Percentiles rank a stretch among this genome's conserved stretches.
Evolutionary conservation across 2,797 vertebrate genomes (phyloP).

Genomic region (Falco cherrug): DNA sequence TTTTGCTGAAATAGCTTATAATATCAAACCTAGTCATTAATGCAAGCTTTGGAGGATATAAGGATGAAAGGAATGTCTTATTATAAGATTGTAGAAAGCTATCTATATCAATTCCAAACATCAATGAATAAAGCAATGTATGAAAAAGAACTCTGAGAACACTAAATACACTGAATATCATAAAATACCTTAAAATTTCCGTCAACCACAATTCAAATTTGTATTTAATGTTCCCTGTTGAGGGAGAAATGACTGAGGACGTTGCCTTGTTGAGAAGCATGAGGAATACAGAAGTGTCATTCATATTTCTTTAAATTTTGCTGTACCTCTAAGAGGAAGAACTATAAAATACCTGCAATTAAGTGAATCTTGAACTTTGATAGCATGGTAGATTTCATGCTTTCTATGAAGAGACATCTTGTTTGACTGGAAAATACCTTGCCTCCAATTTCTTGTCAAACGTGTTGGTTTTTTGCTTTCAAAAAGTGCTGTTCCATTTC

Average conservation of each 20-base stretch:
- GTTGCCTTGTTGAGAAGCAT: neutral
- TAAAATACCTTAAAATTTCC: neutral
- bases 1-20: neutral
- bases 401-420: conserved; percentile 54
- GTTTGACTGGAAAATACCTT: conserved; percentile 64
- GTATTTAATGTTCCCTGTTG: neutral
- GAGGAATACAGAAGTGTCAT: neutral
- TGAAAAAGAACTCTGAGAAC: neutral
- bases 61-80: neutral
- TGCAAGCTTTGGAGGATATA: neutral
- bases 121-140: neutral
- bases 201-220: neutral
- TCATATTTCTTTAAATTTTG: conserved; percentile 13
- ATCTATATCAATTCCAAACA: neutral
- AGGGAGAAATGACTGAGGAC: neutral
- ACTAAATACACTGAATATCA: neutral
- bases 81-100: neutral
- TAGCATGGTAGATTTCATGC: conserved; percentile 45
- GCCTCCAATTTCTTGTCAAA: conserved; percentile 57
- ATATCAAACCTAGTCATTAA: neutral
- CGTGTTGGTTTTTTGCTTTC: conserved; percentile 52
- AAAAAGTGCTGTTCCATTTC: conserved; percentile 42
- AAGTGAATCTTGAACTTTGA: conserved; percentile 56
- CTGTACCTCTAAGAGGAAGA: neutral
- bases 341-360: conserved; percentile 1